phyloP scores from a whole-genome alignment of 2,888 invertebrate genomes.

The Asteroscopus sphinx region DNA sequence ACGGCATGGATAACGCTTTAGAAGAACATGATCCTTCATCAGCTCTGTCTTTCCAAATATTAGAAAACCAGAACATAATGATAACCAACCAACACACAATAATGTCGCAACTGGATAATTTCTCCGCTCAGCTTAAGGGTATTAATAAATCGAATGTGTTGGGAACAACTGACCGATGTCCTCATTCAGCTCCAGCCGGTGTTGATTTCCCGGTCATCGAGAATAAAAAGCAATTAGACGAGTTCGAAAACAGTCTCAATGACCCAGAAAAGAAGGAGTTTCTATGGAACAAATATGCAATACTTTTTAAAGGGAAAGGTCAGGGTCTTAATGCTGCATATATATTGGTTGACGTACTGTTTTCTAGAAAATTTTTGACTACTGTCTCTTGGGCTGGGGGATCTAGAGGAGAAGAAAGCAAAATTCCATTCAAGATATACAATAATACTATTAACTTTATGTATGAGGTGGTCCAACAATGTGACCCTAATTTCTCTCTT shows the following conservation, averaged over 20 bases:
- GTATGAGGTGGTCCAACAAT: constrained; percentile 16
- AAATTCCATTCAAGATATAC: constrained; percentile 16
- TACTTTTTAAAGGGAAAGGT: constrained; percentile 17
- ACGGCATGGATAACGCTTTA: not conserved
- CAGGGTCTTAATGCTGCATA: constrained; percentile 6
- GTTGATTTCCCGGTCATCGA: constrained; percentile 3
- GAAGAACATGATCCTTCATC: constrained; percentile 5
- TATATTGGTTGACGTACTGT: constrained; percentile 17
- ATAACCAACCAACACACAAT: constrained; percentile 17
- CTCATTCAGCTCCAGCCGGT: not conserved
- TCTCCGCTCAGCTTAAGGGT: not conserved
- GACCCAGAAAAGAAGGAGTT: constrained; percentile 20
- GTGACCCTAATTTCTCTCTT: constrained; percentile 14
- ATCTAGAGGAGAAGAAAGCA: constrained; percentile 9
- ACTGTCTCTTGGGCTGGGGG: constrained; percentile 27
- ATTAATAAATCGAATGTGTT: not conserved
- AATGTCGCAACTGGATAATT: constrained; percentile 4
- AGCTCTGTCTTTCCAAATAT: constrained; percentile 14
- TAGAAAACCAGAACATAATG: constrained; percentile 6
- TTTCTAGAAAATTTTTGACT: constrained; percentile 21
- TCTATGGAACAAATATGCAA: constrained; percentile 5
- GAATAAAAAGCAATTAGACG: constrained; percentile 13
- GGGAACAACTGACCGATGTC: not conserved
- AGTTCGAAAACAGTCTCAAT: constrained; percentile 13
- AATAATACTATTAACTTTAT: constrained; percentile 17